Evolutionary conservation across 2,797 vertebrate genomes (phyloP).

Genomic region (Lemur catta): DNA sequence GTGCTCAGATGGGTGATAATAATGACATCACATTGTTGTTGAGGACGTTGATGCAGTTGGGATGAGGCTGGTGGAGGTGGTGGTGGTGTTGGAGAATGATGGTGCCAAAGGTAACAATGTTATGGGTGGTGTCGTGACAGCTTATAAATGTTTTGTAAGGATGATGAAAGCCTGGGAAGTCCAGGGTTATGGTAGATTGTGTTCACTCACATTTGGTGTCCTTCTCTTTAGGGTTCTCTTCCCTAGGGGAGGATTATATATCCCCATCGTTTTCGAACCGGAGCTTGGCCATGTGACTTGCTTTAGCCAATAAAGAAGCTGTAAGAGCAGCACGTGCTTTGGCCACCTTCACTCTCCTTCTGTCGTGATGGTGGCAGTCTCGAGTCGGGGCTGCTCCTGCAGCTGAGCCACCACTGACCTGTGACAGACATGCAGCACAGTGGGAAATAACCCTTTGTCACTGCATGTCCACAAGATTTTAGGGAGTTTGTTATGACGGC

Average conservation of each 20-base stretch:
- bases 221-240: background rate
- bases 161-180: background rate
- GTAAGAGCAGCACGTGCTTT: background rate
- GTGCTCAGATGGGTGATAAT: background rate
- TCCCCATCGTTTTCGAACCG: background rate
- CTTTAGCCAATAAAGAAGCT: background rate
- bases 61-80: background rate
- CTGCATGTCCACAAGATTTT: background rate
- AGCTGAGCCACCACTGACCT: background rate
- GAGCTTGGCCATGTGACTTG: background rate
- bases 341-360: background rate
- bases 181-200: no score
- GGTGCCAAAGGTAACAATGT: background rate
- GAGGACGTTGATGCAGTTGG: background rate
- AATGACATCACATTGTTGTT: background rate
- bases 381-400: background rate
- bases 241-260: background rate
- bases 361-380: fast-evolving
- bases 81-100: background rate
- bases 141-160: background rate
- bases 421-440: background rate
- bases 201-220: background rate
- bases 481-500: background rate
- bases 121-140: background rate
- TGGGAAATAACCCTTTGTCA: background rate